phyloP scores from a whole-genome alignment of 1,140 invertebrate species.

The Trypoxylus dichotomus region DNA sequence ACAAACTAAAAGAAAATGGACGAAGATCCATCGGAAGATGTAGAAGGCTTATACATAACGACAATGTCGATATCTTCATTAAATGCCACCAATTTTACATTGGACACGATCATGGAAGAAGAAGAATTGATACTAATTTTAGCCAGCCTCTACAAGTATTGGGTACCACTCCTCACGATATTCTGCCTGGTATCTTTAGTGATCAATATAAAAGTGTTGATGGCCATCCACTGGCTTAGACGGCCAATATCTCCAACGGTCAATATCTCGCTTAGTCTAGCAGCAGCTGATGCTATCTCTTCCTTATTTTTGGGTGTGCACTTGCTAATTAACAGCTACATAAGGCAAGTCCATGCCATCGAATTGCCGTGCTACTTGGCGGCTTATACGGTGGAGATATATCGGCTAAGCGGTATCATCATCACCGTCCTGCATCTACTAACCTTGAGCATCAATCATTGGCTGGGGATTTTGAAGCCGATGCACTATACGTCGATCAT shows the following conservation, averaged over 20 bases:
- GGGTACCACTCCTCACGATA: constrained; percentile 46
- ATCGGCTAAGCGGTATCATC: constrained; percentile 60
- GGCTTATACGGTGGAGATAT: constrained; percentile 55
- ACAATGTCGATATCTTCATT: neutral
- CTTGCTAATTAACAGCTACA: constrained; percentile 60
- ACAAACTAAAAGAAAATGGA: neutral
- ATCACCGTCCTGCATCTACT: constrained; percentile 67
- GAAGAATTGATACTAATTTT: neutral
- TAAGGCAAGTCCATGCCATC: constrained; percentile 45
- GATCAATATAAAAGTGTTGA: constrained; percentile 58
- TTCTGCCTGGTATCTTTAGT: constrained; percentile 57
- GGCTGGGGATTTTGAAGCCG: constrained; percentile 62
- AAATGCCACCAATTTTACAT: neutral
- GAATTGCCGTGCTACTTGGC: constrained; percentile 35
- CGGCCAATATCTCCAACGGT: constrained; percentile 61
- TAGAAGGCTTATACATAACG: neutral
- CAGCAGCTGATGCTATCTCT: constrained; percentile 62
- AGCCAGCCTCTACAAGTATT: constrained; percentile 39
- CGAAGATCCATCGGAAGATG: neutral
- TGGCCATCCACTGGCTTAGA: constrained; percentile 57
- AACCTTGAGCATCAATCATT: constrained; percentile 70
- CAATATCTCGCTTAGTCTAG: constrained; percentile 62
- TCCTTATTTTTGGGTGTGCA: constrained; percentile 57
- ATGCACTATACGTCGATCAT: constrained; percentile 64
- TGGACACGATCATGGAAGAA: neutral